Evolutionary conservation across 2,797 vertebrate genomes (phyloP).

Genomic region (Leptatherina wallacei): DNA sequence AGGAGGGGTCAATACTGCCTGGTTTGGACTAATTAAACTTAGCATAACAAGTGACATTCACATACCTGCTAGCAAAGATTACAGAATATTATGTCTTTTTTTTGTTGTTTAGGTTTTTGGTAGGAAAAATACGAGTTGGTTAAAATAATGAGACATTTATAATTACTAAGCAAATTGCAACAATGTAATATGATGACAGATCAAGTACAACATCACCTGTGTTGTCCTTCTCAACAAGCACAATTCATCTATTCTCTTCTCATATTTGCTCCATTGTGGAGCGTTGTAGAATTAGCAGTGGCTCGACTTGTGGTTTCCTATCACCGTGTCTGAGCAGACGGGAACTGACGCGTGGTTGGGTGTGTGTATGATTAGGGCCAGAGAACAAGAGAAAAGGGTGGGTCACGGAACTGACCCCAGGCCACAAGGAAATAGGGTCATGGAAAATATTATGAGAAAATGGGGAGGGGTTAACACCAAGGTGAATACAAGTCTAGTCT

Average conservation of each 20-base stretch:
- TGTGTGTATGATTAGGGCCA: slow-evolving; percentile 31
- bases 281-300: background rate
- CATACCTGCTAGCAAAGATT: background rate
- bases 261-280: slow-evolving; percentile 4
- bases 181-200: background rate
- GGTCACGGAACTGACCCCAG: slow-evolving; percentile 48
- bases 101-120: background rate
- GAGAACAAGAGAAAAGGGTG: slow-evolving; percentile 57
- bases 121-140: background rate
- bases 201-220: background rate
- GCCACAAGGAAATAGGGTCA: slow-evolving; percentile 55
- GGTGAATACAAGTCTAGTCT: slow-evolving; percentile 6
- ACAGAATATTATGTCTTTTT: background rate
- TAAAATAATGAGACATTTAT: background rate
- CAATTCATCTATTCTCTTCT: background rate
- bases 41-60: background rate
- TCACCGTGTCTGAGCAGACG: slow-evolving; percentile 34
- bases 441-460: slow-evolving; percentile 56
- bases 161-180: background rate
- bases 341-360: slow-evolving; percentile 44
- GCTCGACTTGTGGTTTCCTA: slow-evolving; percentile 24
- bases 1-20: background rate
- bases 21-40: background rate
- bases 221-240: background rate
- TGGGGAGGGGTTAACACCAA: slow-evolving; percentile 18